Base-by-base conservation (phyloP, 1,140 invertebrate species). In the Listronotus oregonensis region DNA sequence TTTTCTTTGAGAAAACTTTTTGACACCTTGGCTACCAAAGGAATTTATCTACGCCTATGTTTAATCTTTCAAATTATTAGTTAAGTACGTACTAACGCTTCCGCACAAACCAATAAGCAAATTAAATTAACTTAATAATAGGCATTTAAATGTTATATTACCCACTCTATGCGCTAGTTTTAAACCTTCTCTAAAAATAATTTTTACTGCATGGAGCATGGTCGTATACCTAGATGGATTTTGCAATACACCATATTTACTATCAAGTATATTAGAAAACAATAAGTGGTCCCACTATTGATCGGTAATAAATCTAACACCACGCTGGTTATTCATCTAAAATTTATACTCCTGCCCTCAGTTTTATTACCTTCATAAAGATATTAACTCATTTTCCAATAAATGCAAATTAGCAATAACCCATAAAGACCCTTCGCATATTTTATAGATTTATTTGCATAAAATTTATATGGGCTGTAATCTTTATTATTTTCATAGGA, bases 331-430 rank as follows among this genome's bases (percentile, higher is more conserved):
- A 47, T 63, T 63, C 60, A 63, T 63, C 60, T 50, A 34, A 46
- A 52, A 66, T 52, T 60, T 59, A 66, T 60, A 40, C 32, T 17
- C 44, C 11, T 7, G 27, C 34, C 47, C 56, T 37, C 49, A 14
- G 49, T 66, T 66, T 66, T 59, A 66, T 52, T 32, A 32, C 56
- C 46, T 52, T 47, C 64, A 60, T 60, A 66, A 66, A 64, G 52
- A 64, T 50, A 67, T 67, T 62, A 62, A 64, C 51, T 64, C 61
- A 69, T 69, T 69, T 63, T 66, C 50, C 63, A 57, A 69, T 69
- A 66, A 69, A 69, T 69, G 67, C 58, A 69, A 69, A 69, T 69
- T 69, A 69, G 67, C 63, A 69, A 69, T 66, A 69, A 61, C 57
- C 15, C 63, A 58, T 61, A 61, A 56, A 58, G 64, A 31, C 46